Conservation (phyloP, 2,113 vertebrate species). For the Asarcornis scutulata region DNA sequence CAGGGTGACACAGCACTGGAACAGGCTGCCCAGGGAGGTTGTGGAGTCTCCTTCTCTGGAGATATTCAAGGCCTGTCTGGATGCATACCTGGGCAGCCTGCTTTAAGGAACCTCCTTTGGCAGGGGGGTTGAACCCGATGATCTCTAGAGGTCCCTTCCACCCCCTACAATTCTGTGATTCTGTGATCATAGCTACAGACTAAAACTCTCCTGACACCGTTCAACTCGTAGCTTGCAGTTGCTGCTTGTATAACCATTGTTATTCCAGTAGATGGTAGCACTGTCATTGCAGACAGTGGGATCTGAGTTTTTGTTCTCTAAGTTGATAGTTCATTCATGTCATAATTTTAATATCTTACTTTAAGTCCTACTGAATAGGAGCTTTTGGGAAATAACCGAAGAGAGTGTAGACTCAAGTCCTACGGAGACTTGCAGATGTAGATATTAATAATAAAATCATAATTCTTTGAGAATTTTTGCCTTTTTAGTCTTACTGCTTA, state of each 20-base stretch:
- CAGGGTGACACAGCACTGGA: too few relatives aligned
- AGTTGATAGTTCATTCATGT: background rate
- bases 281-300: background rate
- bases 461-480: background rate
- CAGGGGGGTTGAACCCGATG: too few relatives aligned
- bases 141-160: too few relatives aligned
- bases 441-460: background rate
- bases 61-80: too few relatives aligned
- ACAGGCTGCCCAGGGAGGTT: too few relatives aligned
- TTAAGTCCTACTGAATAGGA: background rate
- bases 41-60: too few relatives aligned
- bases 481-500: background rate
- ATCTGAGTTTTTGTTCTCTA: background rate
- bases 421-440: background rate
- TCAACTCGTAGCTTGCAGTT: fast-evolving
- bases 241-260: background rate
- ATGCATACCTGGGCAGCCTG: too few relatives aligned
- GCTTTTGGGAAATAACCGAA: background rate
- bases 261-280: slow-evolving; percentile 72
- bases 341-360: background rate
- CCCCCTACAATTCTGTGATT: too few relatives aligned
- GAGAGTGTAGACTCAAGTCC: background rate
- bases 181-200: background rate
- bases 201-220: background rate
- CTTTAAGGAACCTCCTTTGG: too few relatives aligned